Evolutionary conservation across 2,113 vertebrate genomes (phyloP), one percentile per base, ranked within the genome.

Genomic region (Accipiter cooperii): DNA sequence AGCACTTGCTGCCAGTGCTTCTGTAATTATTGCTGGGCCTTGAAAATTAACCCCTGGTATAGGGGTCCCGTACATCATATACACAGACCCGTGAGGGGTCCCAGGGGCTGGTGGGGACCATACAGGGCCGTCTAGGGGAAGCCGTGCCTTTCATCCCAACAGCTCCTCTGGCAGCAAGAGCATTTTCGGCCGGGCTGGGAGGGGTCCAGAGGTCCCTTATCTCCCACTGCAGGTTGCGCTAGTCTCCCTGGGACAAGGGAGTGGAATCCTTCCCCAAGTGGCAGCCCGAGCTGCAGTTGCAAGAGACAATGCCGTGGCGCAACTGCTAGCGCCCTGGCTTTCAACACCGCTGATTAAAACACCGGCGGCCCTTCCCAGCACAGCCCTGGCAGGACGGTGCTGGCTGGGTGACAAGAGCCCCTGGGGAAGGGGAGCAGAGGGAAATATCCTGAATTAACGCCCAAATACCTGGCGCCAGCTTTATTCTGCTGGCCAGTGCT

Each of bases 61-160:
- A 65, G 4, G 6, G 22, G 40, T 19, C 58, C 42, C 0, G 0
- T 55, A 69, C 9, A 12, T 51, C 71, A 65, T 46, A 80, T 0
- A 47, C 8, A 44, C 0, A 83, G 21, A 61, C 22, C n/a, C 1
- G 2, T 0, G 0, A 90, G 14, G n/a, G 33, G n/a, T 83, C 38
- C 49, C 58, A 79, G 18, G 21, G 34, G 28, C 55, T 63, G 9
- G 22, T 14, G 63, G 17, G 17, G 24, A 80, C 11, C 42, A 20
- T 5, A 51, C 0, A 0, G 58, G 7, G 20, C 2, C 3, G 16
- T 16, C 51, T 81, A 89, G 17, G 18, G 26, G 4, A 34, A 8
- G 3, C 1, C 49, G 34, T 15, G 31, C 20, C 26, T 78, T 86
- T 89, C 21, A 34, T 40, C 29, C 29, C 15, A 44, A 21, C 20